Conservation (phyloP, 2,888 invertebrate genomes). For the Rotaria magnacalcarata region DNA sequence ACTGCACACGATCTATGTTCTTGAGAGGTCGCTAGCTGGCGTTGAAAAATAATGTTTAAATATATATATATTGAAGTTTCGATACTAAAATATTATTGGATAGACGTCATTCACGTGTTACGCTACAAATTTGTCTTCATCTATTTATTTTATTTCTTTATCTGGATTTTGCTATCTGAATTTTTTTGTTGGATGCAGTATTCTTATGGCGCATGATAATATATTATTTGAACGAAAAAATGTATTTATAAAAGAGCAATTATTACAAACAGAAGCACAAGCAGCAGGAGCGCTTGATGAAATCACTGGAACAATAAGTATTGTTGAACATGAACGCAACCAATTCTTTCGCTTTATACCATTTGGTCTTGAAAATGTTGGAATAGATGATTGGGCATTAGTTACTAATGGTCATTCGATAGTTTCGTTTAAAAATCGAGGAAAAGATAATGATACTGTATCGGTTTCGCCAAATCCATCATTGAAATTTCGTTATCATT, state of each 20-base stretch:
- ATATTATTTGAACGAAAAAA: neutral
- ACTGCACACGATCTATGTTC: too few species aligned
- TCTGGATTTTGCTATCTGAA: neutral
- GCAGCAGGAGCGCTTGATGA: neutral
- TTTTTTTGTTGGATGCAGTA: neutral
- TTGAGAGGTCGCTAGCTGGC: too few species aligned
- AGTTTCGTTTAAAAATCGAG: neutral
- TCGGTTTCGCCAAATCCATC: neutral
- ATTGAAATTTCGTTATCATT: slow-evolving; percentile 38
- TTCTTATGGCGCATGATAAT: neutral
- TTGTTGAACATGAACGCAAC: neutral
- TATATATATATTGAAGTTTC: too few species aligned
- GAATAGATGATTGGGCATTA: slow-evolving; percentile 43
- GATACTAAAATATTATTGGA: too few species aligned
- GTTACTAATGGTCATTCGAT: neutral
- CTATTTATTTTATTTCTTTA: neutral
- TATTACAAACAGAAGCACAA: neutral
- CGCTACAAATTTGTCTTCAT: too few species aligned
- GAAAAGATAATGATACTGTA: neutral
- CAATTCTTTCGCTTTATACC: slow-evolving; percentile 32
- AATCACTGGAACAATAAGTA: neutral
- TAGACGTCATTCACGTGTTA: too few species aligned
- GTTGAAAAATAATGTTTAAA: too few species aligned
- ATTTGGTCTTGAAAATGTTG: slow-evolving; percentile 32
- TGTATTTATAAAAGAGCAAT: neutral